Evolutionary conservation across 2,113 vertebrate species (phyloP).

Genomic region (Dipodomys stephensi): DNA sequence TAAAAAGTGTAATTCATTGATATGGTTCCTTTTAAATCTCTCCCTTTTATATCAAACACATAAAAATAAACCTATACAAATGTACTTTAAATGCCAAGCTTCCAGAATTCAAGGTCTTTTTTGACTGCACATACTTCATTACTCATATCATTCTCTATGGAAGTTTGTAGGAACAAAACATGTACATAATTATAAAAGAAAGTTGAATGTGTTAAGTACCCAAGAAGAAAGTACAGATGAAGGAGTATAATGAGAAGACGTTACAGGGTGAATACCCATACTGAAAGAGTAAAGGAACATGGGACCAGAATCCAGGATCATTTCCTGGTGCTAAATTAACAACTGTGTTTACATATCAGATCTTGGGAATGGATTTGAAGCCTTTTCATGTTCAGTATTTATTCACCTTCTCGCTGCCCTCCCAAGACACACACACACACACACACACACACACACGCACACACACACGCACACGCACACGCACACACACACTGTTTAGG

Average conservation of each 20-base stretch:
- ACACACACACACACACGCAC: not conserved
- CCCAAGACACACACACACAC: not conserved
- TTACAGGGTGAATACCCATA: not conserved
- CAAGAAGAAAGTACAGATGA: constrained; percentile 55
- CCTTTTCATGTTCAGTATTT: not conserved
- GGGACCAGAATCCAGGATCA: not conserved
- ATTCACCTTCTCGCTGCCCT: not conserved
- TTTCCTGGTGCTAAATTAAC: constrained; percentile 53
- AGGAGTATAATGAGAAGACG: not conserved
- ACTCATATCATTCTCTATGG: not conserved
- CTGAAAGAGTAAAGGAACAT: constrained; percentile 35
- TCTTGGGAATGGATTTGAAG: not conserved
- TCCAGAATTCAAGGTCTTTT: not conserved
- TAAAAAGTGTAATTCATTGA: not conserved
- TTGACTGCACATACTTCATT: not conserved
- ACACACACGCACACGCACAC: not conserved
- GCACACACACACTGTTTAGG: not conserved
- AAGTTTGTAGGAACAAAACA: constrained; percentile 38
- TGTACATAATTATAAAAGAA: constrained; percentile 34
- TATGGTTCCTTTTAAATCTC: not conserved
- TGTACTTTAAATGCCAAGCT: constrained; percentile 23
- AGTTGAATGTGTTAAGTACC: not conserved
- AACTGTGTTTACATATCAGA: not conserved
- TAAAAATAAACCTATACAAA: not conserved
- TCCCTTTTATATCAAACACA: not conserved